A percentile compares a stretch with the other conserved stretches of the same genome.
Conservation (phyloP, 2,797 vertebrate species). For the Cuniculus paca region DNA sequence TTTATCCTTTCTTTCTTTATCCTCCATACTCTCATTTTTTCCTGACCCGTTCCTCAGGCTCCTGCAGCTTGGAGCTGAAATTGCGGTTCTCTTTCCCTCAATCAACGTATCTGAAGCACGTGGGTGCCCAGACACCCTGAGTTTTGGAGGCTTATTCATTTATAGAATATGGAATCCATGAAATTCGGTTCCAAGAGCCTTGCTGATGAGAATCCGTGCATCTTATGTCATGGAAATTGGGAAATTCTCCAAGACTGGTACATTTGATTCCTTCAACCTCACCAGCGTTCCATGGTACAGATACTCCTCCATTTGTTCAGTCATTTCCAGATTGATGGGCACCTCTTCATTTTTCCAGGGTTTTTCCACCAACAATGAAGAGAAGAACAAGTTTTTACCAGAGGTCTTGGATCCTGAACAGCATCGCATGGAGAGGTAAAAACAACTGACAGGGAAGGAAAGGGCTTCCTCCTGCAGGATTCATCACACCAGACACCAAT, state of each 20-base stretch:
- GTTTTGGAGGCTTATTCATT: not conserved
- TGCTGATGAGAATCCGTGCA: not conserved
- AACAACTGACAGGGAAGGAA: not conserved
- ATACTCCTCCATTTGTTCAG: not conserved
- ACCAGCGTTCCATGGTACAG: not conserved
- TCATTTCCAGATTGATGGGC: not conserved
- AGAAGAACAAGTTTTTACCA: not conserved
- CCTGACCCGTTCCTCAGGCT: not conserved
- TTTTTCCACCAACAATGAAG: not conserved
- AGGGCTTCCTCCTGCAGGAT: no score
- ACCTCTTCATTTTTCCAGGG: not conserved
- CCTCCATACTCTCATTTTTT: not conserved
- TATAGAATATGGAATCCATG: not conserved
- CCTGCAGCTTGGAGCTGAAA: not conserved
- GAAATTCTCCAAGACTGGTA: not conserved
- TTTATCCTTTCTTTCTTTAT: not conserved
- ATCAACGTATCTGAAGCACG: not conserved
- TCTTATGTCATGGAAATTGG: not conserved
- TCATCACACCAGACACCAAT: no score
- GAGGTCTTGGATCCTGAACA: not conserved
- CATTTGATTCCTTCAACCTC: not conserved
- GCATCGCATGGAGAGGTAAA: not conserved
- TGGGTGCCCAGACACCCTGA: not conserved
- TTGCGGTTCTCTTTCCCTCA: not conserved
- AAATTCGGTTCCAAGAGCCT: not conserved